Percentiles rank a stretch among this genome's conserved stretches.
Evolutionary conservation across 2,113 vertebrate genomes (phyloP).

Genomic region (Prunella fulvescens): DNA sequence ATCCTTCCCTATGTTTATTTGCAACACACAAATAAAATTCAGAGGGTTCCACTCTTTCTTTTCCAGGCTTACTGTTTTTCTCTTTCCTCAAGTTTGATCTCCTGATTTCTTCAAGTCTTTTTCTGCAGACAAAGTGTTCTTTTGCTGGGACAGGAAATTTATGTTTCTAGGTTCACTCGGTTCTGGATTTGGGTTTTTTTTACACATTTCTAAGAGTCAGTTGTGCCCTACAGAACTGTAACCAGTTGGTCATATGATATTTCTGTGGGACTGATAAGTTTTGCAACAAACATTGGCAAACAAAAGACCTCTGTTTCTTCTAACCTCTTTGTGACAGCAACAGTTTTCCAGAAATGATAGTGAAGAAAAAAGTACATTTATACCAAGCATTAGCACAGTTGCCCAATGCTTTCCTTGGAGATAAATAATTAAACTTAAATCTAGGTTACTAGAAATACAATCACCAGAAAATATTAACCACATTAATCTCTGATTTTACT

Average conservation of each 20-base stretch:
- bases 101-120: not conserved
- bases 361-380: not conserved
- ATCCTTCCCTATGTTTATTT: not conserved
- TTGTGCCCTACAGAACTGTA: not conserved
- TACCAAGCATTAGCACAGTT: not conserved
- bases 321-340: not conserved
- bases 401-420: not conserved
- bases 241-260: not conserved
- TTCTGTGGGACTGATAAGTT: not conserved
- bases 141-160: not conserved
- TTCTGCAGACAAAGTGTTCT: not conserved
- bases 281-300: not conserved
- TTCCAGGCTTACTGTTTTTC: not conserved
- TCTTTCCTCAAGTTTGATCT: not conserved
- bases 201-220: not conserved
- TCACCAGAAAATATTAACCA: constrained; percentile 69
- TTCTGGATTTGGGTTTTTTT: not conserved
- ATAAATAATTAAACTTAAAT: constrained; percentile 71
- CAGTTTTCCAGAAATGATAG: not conserved
- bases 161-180: not conserved
- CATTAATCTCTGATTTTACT: constrained; percentile 43
- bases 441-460: constrained; percentile 50
- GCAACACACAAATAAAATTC: not conserved
- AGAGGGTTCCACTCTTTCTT: not conserved
- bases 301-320: not conserved